Percentiles rank a stretch among this genome's conserved stretches.
phyloP scores from a whole-genome alignment of 2,888 invertebrate species.

The Adineta ricciae region DNA sequence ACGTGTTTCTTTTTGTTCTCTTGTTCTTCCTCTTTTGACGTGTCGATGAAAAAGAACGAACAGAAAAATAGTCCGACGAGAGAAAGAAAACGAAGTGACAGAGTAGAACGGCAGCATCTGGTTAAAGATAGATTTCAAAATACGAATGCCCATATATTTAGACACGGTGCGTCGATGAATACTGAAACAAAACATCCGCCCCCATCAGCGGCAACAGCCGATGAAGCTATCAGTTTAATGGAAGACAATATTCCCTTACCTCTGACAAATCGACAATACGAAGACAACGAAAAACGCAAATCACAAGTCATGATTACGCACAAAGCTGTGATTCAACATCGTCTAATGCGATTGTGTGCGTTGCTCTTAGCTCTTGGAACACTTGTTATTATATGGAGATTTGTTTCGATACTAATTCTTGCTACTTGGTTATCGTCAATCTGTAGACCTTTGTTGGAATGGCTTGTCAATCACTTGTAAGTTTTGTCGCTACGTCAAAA shows the following conservation, averaged over 20 bases:
- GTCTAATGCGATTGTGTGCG: not conserved
- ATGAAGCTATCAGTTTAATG: not conserved
- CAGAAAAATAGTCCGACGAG: not conserved
- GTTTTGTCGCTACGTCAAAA: not conserved
- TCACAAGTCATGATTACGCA: not conserved
- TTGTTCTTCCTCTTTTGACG: not conserved
- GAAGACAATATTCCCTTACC: not conserved
- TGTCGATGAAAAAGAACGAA: not conserved
- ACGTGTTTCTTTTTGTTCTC: not conserved
- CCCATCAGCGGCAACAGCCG: not conserved
- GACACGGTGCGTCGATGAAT: not conserved
- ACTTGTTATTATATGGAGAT: not conserved
- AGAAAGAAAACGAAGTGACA: not conserved
- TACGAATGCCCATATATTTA: not conserved
- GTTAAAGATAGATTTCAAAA: not conserved
- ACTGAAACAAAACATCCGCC: not conserved
- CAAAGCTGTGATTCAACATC: not conserved
- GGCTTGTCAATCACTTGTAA: not conserved
- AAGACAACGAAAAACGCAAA: not conserved
- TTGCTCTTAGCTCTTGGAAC: not conserved
- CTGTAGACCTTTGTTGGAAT: not conserved
- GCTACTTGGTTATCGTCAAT: constrained; percentile 10
- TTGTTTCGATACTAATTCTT: not conserved
- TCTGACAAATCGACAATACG: not conserved
- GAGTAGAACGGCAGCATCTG: not conserved